A percentile compares a stretch with the other conserved stretches of the same genome.
Conservation (phyloP, 2,797 vertebrate species). For the Etheostoma nigrum region DNA sequence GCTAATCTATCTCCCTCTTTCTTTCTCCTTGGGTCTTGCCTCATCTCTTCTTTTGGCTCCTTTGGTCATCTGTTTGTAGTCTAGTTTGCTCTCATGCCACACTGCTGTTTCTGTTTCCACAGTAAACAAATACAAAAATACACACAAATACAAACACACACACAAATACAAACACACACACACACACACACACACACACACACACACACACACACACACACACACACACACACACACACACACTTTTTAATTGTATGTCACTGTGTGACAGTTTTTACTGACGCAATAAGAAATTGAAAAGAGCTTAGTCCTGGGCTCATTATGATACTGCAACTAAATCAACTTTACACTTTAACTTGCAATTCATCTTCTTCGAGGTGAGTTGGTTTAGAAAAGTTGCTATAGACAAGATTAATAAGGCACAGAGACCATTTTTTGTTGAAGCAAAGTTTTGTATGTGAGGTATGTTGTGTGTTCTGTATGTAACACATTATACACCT, state of each 20-base stretch:
- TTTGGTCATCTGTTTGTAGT: conserved; percentile 44
- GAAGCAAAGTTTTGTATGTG: not conserved
- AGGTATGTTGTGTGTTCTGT: not conserved
- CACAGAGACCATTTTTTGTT: not conserved
- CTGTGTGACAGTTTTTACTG: not conserved
- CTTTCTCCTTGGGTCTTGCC: conserved; percentile 64
- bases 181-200: not conserved
- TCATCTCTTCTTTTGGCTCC: conserved; percentile 56
- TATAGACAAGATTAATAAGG: not conserved
- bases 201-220: not conserved
- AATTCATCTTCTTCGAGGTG: not conserved
- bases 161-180: no score
- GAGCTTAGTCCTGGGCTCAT: not conserved
- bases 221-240: not conserved
- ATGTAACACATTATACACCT: not conserved
- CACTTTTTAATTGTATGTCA: not conserved
- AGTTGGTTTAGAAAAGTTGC: not conserved
- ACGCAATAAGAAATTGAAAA: conserved; percentile 3
- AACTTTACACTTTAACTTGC: not conserved
- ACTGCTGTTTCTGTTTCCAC: conserved; percentile 37
- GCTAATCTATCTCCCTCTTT: conserved; percentile 73
- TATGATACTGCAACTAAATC: not conserved
- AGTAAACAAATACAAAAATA: conserved; percentile 7
- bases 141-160: not conserved
- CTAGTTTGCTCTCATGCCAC: conserved; percentile 32